Percentiles rank a stretch among this genome's conserved stretches.
Conservation (phyloP, 2,888 invertebrate genomes). For the Scaptomyza parva region DNA sequence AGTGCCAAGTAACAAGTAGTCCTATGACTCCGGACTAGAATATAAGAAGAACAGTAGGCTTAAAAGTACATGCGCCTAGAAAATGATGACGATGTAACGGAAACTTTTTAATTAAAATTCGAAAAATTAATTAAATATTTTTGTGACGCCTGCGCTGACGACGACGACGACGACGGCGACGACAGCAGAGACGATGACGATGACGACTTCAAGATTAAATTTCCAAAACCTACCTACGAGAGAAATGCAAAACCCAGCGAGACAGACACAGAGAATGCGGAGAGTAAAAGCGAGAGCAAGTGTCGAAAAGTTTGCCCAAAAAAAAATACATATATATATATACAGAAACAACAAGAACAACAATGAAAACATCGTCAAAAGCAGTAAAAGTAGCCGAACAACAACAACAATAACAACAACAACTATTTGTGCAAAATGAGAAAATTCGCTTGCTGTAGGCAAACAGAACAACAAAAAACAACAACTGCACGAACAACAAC, state of each 20-base stretch:
- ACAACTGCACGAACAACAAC: too few relatives aligned
- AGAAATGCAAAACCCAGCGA: slow-evolving; percentile 69
- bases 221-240: slow-evolving; percentile 78
- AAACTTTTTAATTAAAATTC: slow-evolving; percentile 80
- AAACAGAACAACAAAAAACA: slow-evolving; percentile 38
- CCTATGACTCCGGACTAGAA: too few relatives aligned
- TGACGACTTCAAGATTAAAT: slow-evolving; percentile 81
- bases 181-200: slow-evolving; percentile 73
- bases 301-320: slow-evolving; percentile 65
- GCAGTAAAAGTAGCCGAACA: slow-evolving; percentile 24
- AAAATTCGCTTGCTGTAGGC: slow-evolving; percentile 72
- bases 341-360: slow-evolving; percentile 37
- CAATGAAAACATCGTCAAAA: slow-evolving; percentile 7
- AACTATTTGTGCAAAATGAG: slow-evolving; percentile 72
- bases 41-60: slow-evolving; percentile 4
- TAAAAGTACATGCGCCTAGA: slow-evolving; percentile 45
- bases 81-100: slow-evolving; percentile 68
- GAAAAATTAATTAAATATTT: slow-evolving; percentile 81
- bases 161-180: slow-evolving; percentile 68
- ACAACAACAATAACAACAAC: slow-evolving; percentile 30
- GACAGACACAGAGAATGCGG: slow-evolving; percentile 4
- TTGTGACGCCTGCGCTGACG: slow-evolving; percentile 69
- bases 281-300: slow-evolving; percentile 34
- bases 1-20: slow-evolving; percentile 51
- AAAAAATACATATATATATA: too few relatives aligned